Base-by-base conservation (phyloP, 2,888 invertebrate genomes). In the Eurois occulta region DNA sequence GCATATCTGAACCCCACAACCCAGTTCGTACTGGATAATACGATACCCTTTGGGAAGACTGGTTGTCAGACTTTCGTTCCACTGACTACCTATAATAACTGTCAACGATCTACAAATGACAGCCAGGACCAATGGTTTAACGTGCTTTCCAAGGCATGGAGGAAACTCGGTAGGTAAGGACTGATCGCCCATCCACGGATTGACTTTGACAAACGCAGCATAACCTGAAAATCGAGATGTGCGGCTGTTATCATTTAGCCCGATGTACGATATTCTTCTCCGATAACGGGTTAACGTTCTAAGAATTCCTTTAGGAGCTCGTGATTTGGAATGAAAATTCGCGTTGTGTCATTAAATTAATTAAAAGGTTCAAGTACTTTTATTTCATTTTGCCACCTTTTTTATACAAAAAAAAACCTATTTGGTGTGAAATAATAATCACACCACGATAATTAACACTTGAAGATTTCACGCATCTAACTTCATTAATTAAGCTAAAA, bases 401-500 rank as follows among this genome's bases (percentile, higher is more conserved):
- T 64, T 18, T 13, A 11, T 38, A 64, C 7, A 38, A 16, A 38
- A 13, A 13, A 32, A 5, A 46, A 1, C 24, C 21, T n/a, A 41
- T 52, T 41, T 72, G 0, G 32, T 24, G 2, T 21, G 0, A 21
- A 35, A 41, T 72, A 35, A 55, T 58, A 28, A 41, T 21, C 28
- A 21, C 28, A 64, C 13, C 10, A 6, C 52, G n/a, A 43, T n/a
- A 28, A 10, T 32, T 18, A 18, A 62, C 80, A 35, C 28, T 21
- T 48, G 18, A 69, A 41, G 13, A 58, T 41, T 3, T 35, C 13
- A 62, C 62, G 67, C 46, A 52, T 55, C 18, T 16, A 60, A 62
- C 48, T 76, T 48, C n/a, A 21, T 46, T 60, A 80, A 72, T 72
- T 84, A 76, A 68, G 68, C 76, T 66, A 68, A 77, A 69, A 75